Percentiles rank a stretch among this genome's conserved stretches.
Conservation (phyloP, 2,797 vertebrate genomes). For the Salmo trutta region DNA sequence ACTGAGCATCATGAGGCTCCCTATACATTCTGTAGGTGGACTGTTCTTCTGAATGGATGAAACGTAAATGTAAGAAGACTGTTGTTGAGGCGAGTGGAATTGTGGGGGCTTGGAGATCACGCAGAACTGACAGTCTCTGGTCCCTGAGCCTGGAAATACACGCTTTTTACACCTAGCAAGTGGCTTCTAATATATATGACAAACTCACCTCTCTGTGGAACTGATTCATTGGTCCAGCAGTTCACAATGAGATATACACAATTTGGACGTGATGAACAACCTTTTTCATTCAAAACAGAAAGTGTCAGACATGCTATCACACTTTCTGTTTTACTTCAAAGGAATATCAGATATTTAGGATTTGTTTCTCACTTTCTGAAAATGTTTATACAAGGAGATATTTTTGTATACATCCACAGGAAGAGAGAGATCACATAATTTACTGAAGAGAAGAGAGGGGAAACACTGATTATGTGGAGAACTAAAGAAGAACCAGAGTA, state of each 20-base stretch:
- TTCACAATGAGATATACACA: conserved; percentile 44
- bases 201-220: conserved; percentile 15
- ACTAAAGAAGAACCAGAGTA: not conserved
- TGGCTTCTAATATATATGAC: conserved; percentile 29
- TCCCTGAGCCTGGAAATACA: conserved; percentile 61
- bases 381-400: conserved; percentile 43
- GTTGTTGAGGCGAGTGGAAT: not conserved
- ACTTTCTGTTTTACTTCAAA: conserved; percentile 25
- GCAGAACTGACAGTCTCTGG: conserved; percentile 31
- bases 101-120: not conserved
- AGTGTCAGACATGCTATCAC: conserved; percentile 56
- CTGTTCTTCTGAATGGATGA: not conserved
- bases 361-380: conserved; percentile 5
- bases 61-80: not conserved
- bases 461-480: conserved; percentile 1
- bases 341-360: conserved; percentile 21
- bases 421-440: conserved; percentile 36
- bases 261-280: conserved; percentile 26
- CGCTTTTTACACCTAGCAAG: conserved; percentile 36
- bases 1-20: not conserved
- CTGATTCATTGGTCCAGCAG: conserved; percentile 65
- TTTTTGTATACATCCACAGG: conserved; percentile 40
- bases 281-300: conserved; percentile 28
- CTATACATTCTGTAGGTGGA: not conserved
- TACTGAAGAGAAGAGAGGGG: not conserved